A percentile compares a stretch with the other conserved stretches of the same genome.
Evolutionary conservation across 2,113 vertebrate genomes (phyloP).

Genomic region (human (Homo sapiens)): DNA sequence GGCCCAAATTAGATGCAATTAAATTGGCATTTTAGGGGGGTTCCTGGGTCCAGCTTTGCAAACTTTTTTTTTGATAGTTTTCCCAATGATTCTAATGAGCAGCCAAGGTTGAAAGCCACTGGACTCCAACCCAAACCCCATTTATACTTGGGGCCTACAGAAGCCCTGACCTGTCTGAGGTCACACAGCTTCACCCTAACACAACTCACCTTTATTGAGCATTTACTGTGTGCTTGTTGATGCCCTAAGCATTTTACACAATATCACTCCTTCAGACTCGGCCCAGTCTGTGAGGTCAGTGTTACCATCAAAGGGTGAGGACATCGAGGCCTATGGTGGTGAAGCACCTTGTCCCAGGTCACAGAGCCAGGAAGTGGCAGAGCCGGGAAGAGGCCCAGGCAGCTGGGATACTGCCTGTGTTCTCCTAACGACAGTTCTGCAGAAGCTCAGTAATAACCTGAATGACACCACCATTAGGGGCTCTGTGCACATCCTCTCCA

Average conservation of each 20-base stretch:
- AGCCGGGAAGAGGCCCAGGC: not conserved
- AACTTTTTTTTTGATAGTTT: not conserved
- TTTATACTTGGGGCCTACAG: not conserved
- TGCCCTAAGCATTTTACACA: not conserved
- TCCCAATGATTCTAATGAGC: not conserved
- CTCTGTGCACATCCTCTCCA: not conserved
- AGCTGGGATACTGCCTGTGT: not conserved
- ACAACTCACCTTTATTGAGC: not conserved
- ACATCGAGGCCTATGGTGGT: not conserved
- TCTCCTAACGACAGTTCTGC: not conserved
- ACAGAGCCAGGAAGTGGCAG: too few species aligned
- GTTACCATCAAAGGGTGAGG: not conserved
- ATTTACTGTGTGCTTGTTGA: not conserved
- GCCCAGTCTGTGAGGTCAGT: accelerated
- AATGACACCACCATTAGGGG: not conserved
- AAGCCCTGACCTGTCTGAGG: not conserved
- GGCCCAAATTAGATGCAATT: not conserved
- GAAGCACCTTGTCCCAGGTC: not conserved
- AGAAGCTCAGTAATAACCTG: not conserved
- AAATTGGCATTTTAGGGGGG: not conserved
- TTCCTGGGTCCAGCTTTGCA: not conserved
- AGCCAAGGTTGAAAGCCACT: not conserved
- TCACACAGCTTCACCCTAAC: not conserved
- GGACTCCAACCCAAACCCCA: not conserved
- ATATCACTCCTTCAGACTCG: not conserved